These are phyloP conservation scores for Odocoileus virginianus DNA, from an alignment of 2,113 vertebrate species.

Conservation along the genomic window DNA sequence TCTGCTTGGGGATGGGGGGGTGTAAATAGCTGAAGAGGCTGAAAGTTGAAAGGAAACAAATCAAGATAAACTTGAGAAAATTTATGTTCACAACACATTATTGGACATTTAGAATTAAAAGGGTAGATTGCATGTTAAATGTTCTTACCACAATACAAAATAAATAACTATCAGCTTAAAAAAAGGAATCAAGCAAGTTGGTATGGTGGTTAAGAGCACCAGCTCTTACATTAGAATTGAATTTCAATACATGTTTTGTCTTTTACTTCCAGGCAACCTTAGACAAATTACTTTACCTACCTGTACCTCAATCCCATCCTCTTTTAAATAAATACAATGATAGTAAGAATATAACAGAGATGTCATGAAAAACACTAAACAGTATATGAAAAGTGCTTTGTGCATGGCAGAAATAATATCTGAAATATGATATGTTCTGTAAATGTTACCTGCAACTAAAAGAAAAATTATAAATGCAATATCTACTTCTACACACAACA, in stretches of 20 bases:
- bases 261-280: background rate
- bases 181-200: background rate
- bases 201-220: background rate
- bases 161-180: background rate
- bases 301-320: background rate
- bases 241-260: background rate
- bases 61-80: background rate
- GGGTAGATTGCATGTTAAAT: background rate
- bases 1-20: slow-evolving; percentile 11
- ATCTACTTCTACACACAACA: background rate
- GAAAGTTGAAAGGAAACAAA: background rate
- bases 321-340: background rate
- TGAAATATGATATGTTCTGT: background rate
- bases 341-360: background rate
- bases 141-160: background rate
- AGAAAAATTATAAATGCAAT: background rate
- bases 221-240: background rate
- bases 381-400: background rate
- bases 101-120: background rate
- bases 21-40: background rate
- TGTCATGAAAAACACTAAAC: background rate
- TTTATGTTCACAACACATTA: background rate
- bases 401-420: background rate
- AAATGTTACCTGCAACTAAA: background rate
- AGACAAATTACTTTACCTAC: background rate